Evolutionary conservation across 2,113 vertebrate genomes (phyloP).

Genomic region (Eublepharis macularius): DNA sequence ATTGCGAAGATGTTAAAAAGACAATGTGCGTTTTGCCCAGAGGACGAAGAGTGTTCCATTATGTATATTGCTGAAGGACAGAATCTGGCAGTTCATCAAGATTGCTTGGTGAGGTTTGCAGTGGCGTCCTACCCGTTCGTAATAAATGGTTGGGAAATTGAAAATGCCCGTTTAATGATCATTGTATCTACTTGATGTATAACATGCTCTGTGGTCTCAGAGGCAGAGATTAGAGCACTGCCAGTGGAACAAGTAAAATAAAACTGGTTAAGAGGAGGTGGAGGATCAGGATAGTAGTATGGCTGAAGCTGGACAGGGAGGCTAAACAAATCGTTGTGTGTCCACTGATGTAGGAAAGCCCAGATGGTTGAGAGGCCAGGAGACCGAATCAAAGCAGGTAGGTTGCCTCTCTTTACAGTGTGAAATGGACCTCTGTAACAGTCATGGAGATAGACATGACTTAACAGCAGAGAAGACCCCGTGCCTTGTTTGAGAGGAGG

Average conservation of each 20-base stretch:
- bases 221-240: neutral
- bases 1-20: constrained; percentile 74
- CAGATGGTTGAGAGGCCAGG: no score
- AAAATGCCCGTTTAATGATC: neutral
- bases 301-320: neutral
- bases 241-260: neutral
- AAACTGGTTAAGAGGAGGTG: neutral
- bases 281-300: neutral
- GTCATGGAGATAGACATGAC: no score
- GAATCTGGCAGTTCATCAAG: constrained; percentile 74
- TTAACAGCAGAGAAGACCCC: no score
- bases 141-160: neutral
- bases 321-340: neutral
- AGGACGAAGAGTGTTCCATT: constrained; percentile 56
- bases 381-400: no score
- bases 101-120: constrained; percentile 75
- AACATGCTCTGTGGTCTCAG: neutral
- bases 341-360: no score
- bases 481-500: no score
- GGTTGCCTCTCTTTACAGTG: no score
- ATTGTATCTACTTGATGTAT: neutral
- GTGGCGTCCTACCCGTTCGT: neutral
- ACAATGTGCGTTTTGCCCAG: constrained; percentile 67
- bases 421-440: no score
- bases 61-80: constrained; percentile 69